Evolutionary conservation across 2,888 invertebrate species (phyloP), one percentile per base, ranked within the genome.

Genomic region (Ischnura elegans): DNA sequence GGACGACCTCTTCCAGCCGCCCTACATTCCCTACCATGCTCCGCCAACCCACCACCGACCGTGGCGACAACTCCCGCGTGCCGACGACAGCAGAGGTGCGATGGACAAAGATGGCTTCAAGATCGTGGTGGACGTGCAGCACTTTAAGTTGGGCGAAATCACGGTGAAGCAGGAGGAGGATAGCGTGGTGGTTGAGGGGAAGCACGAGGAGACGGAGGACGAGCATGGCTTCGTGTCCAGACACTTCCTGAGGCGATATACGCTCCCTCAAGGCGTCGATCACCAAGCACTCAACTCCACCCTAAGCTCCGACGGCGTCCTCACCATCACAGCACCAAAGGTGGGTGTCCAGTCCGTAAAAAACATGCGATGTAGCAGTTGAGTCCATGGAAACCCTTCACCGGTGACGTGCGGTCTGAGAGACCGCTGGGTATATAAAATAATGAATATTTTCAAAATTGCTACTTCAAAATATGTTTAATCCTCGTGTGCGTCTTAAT

Each of bases 71-170:
- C 42, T 87, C 51, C 42, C 10, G 19, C 25, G 61, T 10, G 19
- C 10, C 2, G 36, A 93, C 43, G 29, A 76, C 95, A 95, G 95
- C 95, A 42, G 45, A 5, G 61, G 66, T 10, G 51, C 42, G 66
- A 76, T 87, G 29, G n/a, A n/a, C n/a, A n/a, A n/a, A n/a, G 87
- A 93, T 10, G 43, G n/a, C 21, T 93, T 87, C 87, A 86, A 93
- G 45, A 87, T 93, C 36, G 94, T 94, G 76, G 93, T 95, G 36
- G 95, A 95, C 94, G 95, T 95, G 42, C 95, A 95, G 45, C 95
- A 95, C 86, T 96, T 95, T 94, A 94, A 94, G 87, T 95, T 95
- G 0, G 95, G 95, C 5, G 96, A 96, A 94, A 95, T 96, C 43
- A 94, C 95, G 0, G 95, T 96, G 47, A 96, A 95, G 94, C 95